These are phyloP conservation scores for Dendrocopos noguchii DNA, from an alignment of 2,113 vertebrate species.

Conservation along the genomic window DNA sequence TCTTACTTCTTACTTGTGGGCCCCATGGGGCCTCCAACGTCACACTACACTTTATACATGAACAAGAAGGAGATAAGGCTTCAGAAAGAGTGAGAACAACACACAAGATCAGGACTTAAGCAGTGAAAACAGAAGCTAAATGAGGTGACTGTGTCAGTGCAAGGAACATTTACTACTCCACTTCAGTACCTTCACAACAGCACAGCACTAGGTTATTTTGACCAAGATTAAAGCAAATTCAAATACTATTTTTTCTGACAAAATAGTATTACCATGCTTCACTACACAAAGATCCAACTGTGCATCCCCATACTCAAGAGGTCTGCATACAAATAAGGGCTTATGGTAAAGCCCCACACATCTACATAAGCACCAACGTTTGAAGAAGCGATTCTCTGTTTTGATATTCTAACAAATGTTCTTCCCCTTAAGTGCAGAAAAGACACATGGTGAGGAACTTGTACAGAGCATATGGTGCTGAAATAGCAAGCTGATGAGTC, in stretches of 20 bases:
- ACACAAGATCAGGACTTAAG: neutral
- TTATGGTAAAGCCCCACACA: neutral
- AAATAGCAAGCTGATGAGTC: constrained; percentile 72
- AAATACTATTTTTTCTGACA: neutral
- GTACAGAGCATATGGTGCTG: constrained; percentile 73
- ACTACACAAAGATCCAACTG: neutral
- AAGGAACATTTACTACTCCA: neutral
- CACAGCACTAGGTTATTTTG: neutral
- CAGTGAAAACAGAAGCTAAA: neutral
- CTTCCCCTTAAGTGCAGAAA: constrained; percentile 59
- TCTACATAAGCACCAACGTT: neutral
- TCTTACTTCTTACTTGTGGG: no score
- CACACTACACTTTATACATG: neutral
- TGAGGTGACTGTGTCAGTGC: neutral
- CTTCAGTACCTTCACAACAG: neutral
- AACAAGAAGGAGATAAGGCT: neutral
- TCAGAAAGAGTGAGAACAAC: neutral
- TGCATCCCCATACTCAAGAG: neutral
- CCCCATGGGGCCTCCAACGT: neutral
- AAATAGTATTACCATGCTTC: neutral
- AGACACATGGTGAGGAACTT: constrained; percentile 68
- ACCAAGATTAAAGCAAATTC: neutral
- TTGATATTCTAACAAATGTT: constrained; percentile 70
- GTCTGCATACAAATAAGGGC: neutral
- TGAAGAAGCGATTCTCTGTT: constrained; percentile 45